Conservation (phyloP, 2,888 invertebrate species). For the Ephialtes manifestator region DNA sequence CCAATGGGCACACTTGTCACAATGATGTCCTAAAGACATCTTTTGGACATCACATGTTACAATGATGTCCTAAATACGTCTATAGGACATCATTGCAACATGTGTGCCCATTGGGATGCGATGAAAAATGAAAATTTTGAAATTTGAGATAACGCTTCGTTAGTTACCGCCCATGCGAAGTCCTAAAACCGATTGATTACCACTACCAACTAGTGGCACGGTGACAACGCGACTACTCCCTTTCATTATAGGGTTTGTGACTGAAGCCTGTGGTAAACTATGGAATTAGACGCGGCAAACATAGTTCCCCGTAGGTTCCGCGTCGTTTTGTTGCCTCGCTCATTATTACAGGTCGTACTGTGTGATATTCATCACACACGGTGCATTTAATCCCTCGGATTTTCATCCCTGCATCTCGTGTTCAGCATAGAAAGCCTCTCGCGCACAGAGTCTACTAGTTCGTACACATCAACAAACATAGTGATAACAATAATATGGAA, state of each 20-base stretch:
- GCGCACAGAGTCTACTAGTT: background rate
- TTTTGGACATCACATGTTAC: too few species aligned
- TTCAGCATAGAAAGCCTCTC: background rate
- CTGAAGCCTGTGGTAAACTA: slow-evolving; percentile 50
- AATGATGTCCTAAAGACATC: too few species aligned
- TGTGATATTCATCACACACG: background rate
- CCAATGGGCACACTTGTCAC: too few species aligned
- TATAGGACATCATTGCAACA: too few species aligned
- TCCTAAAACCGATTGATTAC: slow-evolving; percentile 59
- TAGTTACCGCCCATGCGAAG: slow-evolving; percentile 43
- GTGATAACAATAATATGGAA: slow-evolving; percentile 47
- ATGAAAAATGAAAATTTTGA: too few species aligned
- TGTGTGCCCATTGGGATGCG: too few species aligned
- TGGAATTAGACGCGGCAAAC: slow-evolving; percentile 52
- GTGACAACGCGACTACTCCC: background rate
- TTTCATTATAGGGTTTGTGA: slow-evolving; percentile 41
- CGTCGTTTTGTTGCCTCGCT: background rate
- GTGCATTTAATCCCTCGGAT: slow-evolving; percentile 14
- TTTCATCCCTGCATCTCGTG: slow-evolving; percentile 17
- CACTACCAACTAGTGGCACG: slow-evolving; percentile 7
- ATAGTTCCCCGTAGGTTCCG: slow-evolving; percentile 18
- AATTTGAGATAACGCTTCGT: slow-evolving; percentile 49
- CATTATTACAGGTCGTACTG: slow-evolving; percentile 2
- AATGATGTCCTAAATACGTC: too few species aligned
- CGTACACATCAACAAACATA: too few species aligned